Percentiles rank a stretch among this genome's conserved stretches.
Evolutionary conservation across 2,113 vertebrate species (phyloP).

Genomic region (Ardeotis arabs): DNA sequence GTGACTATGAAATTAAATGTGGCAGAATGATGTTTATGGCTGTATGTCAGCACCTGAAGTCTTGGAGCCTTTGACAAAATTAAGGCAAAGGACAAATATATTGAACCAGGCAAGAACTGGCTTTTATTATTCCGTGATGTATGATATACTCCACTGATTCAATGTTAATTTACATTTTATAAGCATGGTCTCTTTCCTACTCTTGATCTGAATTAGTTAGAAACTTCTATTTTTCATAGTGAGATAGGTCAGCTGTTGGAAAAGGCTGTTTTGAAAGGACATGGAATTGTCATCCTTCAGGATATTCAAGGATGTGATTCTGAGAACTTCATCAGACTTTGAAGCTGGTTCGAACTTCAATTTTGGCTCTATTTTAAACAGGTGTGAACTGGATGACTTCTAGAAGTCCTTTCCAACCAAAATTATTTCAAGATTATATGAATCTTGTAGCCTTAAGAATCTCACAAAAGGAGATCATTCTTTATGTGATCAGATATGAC

Average conservation of each 20-base stretch:
- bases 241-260: not conserved
- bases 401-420: not conserved
- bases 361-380: not conserved
- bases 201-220: not conserved
- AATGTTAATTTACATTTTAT: not conserved
- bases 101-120: not conserved
- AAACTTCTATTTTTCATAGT: not conserved
- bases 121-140: not conserved
- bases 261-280: not conserved
- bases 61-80: not conserved
- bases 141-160: not conserved
- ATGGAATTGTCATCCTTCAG: not conserved
- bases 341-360: not conserved
- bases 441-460: not conserved
- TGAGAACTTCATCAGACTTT: not conserved
- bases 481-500: not conserved
- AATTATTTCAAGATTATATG: not conserved
- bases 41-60: not conserved
- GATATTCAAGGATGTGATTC: not conserved
- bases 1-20: not conserved
- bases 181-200: not conserved
- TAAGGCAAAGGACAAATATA: not conserved
- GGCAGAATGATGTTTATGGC: not conserved
- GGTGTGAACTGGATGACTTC: fast-evolving
- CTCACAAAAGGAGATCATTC: fast-evolving